A percentile compares a stretch with the other conserved stretches of the same genome.
These are phyloP conservation scores for Gracilinanus agilis DNA, from an alignment of 2,113 vertebrate species.

Conservation along the genomic window DNA sequence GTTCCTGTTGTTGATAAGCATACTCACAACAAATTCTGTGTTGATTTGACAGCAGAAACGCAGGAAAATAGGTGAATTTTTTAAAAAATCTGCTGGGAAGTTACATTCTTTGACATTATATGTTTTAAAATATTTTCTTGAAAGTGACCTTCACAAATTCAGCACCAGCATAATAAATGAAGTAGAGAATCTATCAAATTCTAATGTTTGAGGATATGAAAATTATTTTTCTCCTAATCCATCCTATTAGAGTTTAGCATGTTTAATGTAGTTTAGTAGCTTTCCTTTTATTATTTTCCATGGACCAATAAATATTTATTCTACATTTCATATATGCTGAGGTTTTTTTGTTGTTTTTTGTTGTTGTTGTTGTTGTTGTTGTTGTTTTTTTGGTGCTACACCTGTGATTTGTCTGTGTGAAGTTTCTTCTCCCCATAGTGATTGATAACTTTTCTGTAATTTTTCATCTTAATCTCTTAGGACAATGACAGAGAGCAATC, in stretches of 20 bases:
- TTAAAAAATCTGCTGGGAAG: slow-evolving; percentile 55
- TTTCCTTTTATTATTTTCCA: background rate
- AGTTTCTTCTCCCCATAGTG: too few species aligned
- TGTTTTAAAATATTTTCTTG: slow-evolving; percentile 51
- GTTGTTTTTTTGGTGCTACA: too few species aligned
- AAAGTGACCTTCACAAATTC: slow-evolving; percentile 62
- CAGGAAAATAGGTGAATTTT: slow-evolving; percentile 62
- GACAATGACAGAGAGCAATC: too few species aligned
- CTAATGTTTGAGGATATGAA: slow-evolving; percentile 31
- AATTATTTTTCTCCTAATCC: background rate
- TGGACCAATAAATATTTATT: too few species aligned
- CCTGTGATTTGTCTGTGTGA: too few species aligned
- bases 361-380: too few species aligned
- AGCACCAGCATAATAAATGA: background rate
- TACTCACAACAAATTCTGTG: slow-evolving; percentile 45
- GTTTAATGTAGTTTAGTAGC: too few species aligned
- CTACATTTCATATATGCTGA: too few species aligned
- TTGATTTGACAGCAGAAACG: slow-evolving; percentile 67
- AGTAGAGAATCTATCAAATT: background rate
- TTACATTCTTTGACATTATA: slow-evolving; percentile 49
- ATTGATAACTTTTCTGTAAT: too few species aligned
- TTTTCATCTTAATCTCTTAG: too few species aligned
- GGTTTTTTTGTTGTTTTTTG: too few species aligned
- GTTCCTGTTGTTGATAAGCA: slow-evolving; percentile 59
- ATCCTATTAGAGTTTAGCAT: slow-evolving; percentile 23